Conservation (phyloP, 1,140 invertebrate genomes). For the Asbolus verrucosus region DNA sequence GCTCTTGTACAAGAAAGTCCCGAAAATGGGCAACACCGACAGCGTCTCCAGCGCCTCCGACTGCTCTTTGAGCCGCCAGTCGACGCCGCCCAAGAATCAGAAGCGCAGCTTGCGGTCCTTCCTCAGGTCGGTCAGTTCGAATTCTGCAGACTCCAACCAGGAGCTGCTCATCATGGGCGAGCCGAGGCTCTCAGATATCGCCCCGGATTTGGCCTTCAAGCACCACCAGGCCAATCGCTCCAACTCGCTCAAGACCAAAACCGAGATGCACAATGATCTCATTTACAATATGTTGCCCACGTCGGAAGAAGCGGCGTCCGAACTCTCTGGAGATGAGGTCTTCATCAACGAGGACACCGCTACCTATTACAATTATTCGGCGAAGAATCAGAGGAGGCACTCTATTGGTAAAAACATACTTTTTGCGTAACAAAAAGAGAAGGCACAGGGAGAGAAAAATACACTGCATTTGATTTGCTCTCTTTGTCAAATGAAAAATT, state of each 20-base stretch:
- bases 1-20: slow-evolving; percentile 29
- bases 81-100: slow-evolving; percentile 53
- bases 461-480: too few relatives aligned
- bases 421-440: too few relatives aligned
- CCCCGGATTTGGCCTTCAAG: slow-evolving; percentile 66
- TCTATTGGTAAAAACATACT: too few relatives aligned
- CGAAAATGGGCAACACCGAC: too few relatives aligned
- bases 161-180: slow-evolving; percentile 70
- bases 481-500: too few relatives aligned
- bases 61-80: slow-evolving; percentile 52
- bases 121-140: slow-evolving; percentile 69
- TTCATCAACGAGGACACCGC: slow-evolving; percentile 62
- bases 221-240: slow-evolving; percentile 60
- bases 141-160: slow-evolving; percentile 68
- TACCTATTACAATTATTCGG: slow-evolving; percentile 68
- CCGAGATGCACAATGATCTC: slow-evolving; percentile 65
- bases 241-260: slow-evolving; percentile 56
- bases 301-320: slow-evolving; percentile 50
- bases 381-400: slow-evolving; percentile 66
- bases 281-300: slow-evolving; percentile 63
- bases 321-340: slow-evolving; percentile 59
- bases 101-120: slow-evolving; percentile 65
- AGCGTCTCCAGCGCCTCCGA: slow-evolving; percentile 52
- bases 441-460: too few relatives aligned
- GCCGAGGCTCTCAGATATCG: slow-evolving; percentile 70